phyloP scores from a whole-genome alignment of 2,797 vertebrate genomes.

The Manis javanica region DNA sequence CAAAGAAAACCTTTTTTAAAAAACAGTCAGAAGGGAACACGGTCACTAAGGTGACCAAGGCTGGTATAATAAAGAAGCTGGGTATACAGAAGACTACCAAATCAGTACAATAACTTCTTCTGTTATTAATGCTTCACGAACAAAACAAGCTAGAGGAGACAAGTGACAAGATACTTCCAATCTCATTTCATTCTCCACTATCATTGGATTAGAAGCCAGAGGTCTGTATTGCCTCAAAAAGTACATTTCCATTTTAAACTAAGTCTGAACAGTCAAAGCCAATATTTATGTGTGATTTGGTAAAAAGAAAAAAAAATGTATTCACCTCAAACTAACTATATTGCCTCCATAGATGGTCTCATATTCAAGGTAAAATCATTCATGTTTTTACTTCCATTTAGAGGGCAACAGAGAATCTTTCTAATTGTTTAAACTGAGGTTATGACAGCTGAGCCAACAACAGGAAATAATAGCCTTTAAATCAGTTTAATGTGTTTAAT shows the following conservation, averaged over 20 bases:
- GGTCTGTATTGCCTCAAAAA: neutral
- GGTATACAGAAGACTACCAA: conserved; percentile 4
- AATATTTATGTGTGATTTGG: conserved; percentile 1
- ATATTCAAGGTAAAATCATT: neutral
- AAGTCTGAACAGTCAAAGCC: neutral
- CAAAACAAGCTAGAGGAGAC: conserved; percentile 4
- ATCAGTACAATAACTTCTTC: neutral
- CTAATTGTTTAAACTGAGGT: neutral
- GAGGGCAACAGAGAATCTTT: neutral
- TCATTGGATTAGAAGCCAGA: conserved; percentile 19
- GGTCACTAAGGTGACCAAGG: conserved; percentile 65
- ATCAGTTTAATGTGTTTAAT: neutral
- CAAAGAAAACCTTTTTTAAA: conserved; percentile 42
- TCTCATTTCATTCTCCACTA: neutral
- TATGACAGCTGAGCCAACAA: neutral
- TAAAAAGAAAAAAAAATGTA: neutral
- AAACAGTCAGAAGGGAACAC: conserved; percentile 46
- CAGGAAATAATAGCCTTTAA: conserved; percentile 3
- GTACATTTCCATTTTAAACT: conserved; percentile 10
- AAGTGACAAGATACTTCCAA: conserved; percentile 36
- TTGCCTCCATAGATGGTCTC: neutral
- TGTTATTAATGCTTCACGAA: conserved; percentile 26
- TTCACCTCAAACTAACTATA: conserved; percentile 4
- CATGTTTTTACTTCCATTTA: conserved; percentile 32
- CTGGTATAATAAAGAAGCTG: conserved; percentile 26